These are phyloP conservation scores for Lymantria monacha DNA, from an alignment of 2,888 invertebrate species.

Conservation along the genomic window DNA sequence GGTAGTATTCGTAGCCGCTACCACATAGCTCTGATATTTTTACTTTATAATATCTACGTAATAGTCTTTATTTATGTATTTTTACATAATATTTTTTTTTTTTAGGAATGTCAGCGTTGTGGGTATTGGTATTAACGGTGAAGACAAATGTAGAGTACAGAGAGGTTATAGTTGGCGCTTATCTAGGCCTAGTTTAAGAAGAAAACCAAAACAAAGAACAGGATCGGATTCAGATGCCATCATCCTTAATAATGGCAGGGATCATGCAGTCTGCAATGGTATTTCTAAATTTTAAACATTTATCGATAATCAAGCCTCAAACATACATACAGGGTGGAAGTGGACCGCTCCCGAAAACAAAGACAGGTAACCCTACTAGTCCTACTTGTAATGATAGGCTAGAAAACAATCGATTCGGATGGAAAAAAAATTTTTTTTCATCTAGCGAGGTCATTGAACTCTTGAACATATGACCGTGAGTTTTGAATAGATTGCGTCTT, in stretches of 20 bases:
- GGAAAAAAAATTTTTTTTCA: no score
- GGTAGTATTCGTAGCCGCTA: no score
- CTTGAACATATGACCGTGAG: no score
- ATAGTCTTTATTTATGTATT: not conserved
- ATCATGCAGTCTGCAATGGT: slow-evolving; percentile 89
- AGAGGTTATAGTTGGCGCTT: slow-evolving; percentile 89
- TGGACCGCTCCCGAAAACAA: no score
- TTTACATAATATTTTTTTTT: not conserved
- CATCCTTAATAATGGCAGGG: slow-evolving; percentile 87
- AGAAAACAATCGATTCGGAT: no score
- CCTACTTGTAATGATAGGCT: no score
- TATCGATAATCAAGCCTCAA: not conserved
- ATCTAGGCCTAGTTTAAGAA: slow-evolving; percentile 87
- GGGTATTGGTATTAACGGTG: slow-evolving; percentile 50
- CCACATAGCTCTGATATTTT: no score
- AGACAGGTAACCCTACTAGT: no score
- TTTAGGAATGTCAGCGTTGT: slow-evolving; percentile 62
- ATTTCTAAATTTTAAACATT: slow-evolving; percentile 31
- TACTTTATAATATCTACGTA: not conserved
- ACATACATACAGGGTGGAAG: no score
- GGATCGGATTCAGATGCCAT: slow-evolving; percentile 83
- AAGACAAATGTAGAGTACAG: slow-evolving; percentile 82
- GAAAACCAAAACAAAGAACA: slow-evolving; percentile 82
- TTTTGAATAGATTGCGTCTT: no score
- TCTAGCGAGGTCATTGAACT: no score